These are phyloP conservation scores for Pyrocephalus nanus DNA, from an alignment of 2,797 vertebrate genomes.

Conservation along the genomic window DNA sequence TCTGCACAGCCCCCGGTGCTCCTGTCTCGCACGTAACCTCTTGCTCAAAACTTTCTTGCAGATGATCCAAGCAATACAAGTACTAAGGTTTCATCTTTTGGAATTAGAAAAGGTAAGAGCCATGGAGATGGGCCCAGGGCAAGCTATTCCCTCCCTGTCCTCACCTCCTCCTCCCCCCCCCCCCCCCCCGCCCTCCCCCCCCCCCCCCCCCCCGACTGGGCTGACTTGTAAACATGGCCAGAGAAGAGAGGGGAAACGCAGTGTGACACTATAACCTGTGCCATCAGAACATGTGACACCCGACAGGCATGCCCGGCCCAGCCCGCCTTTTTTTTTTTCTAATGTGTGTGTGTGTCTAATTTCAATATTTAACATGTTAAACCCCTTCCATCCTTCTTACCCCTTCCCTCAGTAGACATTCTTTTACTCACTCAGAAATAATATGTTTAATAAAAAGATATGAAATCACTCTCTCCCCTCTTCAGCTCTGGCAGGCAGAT, in stretches of 20 bases:
- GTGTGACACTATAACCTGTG: conserved; percentile 38
- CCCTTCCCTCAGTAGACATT: neutral
- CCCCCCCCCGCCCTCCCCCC: neutral
- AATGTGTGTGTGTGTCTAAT: neutral
- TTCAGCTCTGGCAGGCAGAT: neutral
- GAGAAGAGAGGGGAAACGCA: neutral
- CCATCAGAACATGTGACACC: conserved; percentile 22
- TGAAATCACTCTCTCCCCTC: neutral
- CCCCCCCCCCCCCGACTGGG: neutral
- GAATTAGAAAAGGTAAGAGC: conserved; percentile 98
- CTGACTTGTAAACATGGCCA: conserved; percentile 3
- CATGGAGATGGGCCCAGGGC: neutral
- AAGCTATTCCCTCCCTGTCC: neutral
- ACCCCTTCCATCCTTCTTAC: neutral
- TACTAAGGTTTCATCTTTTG: conserved; percentile 99
- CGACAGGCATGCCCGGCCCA: neutral
- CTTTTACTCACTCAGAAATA: neutral
- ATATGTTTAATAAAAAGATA: neutral
- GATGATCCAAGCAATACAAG: conserved; percentile 99
- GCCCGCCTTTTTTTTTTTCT: neutral
- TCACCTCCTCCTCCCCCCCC: fast-evolving
- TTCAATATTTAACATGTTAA: neutral
- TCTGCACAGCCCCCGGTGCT: neutral
- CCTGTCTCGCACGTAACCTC: conserved; percentile 37
- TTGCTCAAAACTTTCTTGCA: conserved; percentile 77